A percentile compares a stretch with the other conserved stretches of the same genome.
Evolutionary conservation across 2,797 vertebrate species (phyloP).

Genomic region (Premnoplex brunnescens): DNA sequence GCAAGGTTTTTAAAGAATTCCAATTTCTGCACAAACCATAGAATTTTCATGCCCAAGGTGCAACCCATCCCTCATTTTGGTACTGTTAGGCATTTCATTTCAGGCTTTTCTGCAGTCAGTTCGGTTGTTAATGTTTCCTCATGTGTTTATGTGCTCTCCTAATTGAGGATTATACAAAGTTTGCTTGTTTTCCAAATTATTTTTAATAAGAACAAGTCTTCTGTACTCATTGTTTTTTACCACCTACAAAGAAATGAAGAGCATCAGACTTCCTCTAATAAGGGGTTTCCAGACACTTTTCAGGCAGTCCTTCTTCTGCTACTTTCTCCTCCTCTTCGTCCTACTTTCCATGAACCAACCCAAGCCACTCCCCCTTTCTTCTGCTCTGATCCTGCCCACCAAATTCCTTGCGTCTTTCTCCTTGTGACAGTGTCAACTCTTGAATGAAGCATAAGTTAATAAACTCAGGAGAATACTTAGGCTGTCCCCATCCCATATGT

Average conservation of each 20-base stretch:
- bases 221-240: not conserved
- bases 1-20: not conserved
- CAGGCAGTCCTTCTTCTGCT: not conserved
- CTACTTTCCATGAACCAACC: not conserved
- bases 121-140: not conserved
- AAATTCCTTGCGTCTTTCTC: not conserved
- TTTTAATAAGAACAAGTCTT: not conserved
- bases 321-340: not conserved
- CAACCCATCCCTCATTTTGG: not conserved
- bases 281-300: not conserved
- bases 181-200: not conserved
- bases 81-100: not conserved
- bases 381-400: not conserved
- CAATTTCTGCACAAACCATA: not conserved
- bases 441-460: not conserved
- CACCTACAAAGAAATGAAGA: not conserved
- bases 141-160: not conserved
- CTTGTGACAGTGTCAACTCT: not conserved
- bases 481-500: not conserved
- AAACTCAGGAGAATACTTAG: not conserved
- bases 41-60: not conserved
- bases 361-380: not conserved
- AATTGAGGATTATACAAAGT: not conserved
- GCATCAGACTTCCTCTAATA: not conserved
- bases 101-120: not conserved